Evolutionary conservation across 2,888 invertebrate species (phyloP).

Genomic region (Auanema sp.): DNA sequence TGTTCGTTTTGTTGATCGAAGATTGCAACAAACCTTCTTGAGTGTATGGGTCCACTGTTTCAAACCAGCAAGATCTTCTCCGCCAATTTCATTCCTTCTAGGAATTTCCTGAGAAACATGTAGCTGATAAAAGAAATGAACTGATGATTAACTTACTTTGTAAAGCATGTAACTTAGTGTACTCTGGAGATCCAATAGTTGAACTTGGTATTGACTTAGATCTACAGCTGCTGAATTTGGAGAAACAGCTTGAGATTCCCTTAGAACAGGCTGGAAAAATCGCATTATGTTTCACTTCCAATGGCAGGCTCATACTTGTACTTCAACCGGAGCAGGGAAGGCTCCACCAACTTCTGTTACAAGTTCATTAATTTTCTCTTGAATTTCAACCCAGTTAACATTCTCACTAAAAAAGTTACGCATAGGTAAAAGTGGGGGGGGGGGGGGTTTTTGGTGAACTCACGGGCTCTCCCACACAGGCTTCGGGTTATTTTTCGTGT

Average conservation of each 20-base stretch:
- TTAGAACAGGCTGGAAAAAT: slow-evolving; percentile 25
- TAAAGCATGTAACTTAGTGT: slow-evolving; percentile 79
- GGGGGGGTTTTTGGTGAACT: slow-evolving; percentile 10
- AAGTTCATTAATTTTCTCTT: slow-evolving; percentile 48
- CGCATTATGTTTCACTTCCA: neutral
- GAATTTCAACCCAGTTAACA: slow-evolving; percentile 37
- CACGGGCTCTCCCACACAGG: slow-evolving; percentile 42
- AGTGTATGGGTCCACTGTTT: slow-evolving; percentile 77
- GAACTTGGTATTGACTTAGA: slow-evolving; percentile 68
- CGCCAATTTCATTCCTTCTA: slow-evolving; percentile 74
- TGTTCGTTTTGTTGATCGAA: too few species aligned
- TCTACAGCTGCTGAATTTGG: slow-evolving; percentile 9
- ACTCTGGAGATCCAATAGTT: slow-evolving; percentile 84
- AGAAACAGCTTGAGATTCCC: slow-evolving; percentile 11
- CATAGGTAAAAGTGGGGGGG: neutral
- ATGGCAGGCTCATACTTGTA: neutral
- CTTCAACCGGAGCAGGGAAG: neutral
- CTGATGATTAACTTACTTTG: slow-evolving; percentile 65
- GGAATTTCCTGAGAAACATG: slow-evolving; percentile 74
- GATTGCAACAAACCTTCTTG: slow-evolving; percentile 67
- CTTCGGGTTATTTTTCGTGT: slow-evolving; percentile 25
- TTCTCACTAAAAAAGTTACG: slow-evolving; percentile 31
- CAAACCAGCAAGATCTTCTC: slow-evolving; percentile 76
- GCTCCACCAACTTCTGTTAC: slow-evolving; percentile 22
- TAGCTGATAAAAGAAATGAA: neutral